Base-by-base conservation (phyloP, 2,797 vertebrate species). In the Allobates femoralis region DNA sequence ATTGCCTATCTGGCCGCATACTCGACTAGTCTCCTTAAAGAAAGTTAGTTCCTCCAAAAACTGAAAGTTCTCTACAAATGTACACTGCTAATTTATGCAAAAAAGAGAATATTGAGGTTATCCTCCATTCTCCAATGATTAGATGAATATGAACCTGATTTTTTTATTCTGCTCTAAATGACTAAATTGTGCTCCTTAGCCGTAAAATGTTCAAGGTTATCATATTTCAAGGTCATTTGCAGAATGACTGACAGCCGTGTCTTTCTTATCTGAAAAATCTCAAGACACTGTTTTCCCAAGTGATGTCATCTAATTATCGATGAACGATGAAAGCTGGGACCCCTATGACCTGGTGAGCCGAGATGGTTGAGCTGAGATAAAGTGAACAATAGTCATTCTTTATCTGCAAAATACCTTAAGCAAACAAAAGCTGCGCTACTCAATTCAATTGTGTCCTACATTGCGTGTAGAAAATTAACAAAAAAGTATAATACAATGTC, bases 251-350 rank as follows among this genome's bases (percentile, higher is more conserved):
- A 85, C 82, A 85, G 77, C n/a, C 28, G 14, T 76, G 58, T 64
- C 34, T 76, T 30, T 74, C 26, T 60, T 84, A 55, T 79, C 37
- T 28, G 64, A 3, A 67, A 76, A 67, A 81, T 80, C 58, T 56
- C n/a, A 80, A 75, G 69, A 41, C 62, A 62, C 76, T 83, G 34
- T 84, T 85, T 62, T 84, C 82, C 69, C 83, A 81, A 76, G 77
- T 80, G 82, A 84, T 85, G 78, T 81, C 77, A 81, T 81, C 77
- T 85, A 88, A 88, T 88, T 88, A 85, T 88, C 60, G 26, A 84
- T 76, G 78, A 73, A 66, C 30, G 51, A 85, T 88, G 74, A 81
- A 85, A 56, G n/a, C 69, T 75, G 69, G 78, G 32, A 19, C 58
- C 86, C 75, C 78, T 67, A 21, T 55, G 64, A 75, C 66, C 76